Conservation (phyloP, 2,888 invertebrate species). For the Laspeyria flexula region DNA sequence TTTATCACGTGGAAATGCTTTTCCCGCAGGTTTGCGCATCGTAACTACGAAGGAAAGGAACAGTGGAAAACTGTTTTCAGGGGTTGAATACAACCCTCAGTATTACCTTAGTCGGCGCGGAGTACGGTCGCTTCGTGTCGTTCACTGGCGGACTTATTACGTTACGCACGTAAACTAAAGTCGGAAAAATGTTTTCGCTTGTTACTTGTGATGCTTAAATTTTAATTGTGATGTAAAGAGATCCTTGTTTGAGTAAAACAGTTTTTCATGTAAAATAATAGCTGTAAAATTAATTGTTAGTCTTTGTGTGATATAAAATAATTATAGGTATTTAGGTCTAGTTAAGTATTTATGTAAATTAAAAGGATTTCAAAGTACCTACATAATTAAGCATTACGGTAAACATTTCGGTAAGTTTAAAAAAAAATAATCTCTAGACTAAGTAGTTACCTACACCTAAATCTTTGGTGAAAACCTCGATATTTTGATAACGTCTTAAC, state of each 20-base stretch:
- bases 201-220: constrained; percentile 20
- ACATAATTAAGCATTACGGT: too few species aligned
- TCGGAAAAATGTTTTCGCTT: constrained; percentile 36
- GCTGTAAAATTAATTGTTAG: constrained; percentile 25
- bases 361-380: not conserved
- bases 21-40: constrained; percentile 76
- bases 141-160: constrained; percentile 44
- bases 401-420: too few species aligned
- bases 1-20: constrained; percentile 65
- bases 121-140: constrained; percentile 47
- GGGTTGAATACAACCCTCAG: constrained; percentile 64
- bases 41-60: constrained; percentile 65
- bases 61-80: constrained; percentile 67
- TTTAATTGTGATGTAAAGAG: constrained; percentile 23
- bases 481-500: too few species aligned
- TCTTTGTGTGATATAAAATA: constrained; percentile 28
- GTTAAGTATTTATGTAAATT: constrained; percentile 7
- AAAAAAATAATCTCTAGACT: too few species aligned
- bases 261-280: constrained; percentile 33
- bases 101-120: constrained; percentile 66
- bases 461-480: too few species aligned
- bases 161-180: constrained; percentile 63
- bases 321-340: constrained; percentile 2
- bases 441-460: too few species aligned
- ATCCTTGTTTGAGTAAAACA: constrained; percentile 16